Evolutionary conservation across 2,888 invertebrate genomes (phyloP).

Genomic region (Acronicta psi): DNA sequence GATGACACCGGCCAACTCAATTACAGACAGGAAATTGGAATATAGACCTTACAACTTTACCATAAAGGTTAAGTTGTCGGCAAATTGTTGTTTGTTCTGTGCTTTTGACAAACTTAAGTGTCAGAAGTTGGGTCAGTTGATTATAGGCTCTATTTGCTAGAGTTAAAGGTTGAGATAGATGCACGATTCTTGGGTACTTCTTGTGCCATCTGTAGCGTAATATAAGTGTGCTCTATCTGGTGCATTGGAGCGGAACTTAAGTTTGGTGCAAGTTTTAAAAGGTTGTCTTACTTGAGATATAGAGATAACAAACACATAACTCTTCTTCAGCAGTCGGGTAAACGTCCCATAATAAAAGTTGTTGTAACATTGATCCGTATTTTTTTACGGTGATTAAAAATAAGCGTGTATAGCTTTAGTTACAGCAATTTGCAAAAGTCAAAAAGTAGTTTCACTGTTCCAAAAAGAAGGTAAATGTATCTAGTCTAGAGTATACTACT

Average conservation of each 20-base stretch:
- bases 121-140: slow-evolving; percentile 3
- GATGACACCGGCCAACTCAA: slow-evolving; percentile 32
- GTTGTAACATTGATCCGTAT: too few relatives aligned
- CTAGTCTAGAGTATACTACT: too few relatives aligned
- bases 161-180: not conserved
- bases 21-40: slow-evolving; percentile 3
- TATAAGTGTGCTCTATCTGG: slow-evolving; percentile 62
- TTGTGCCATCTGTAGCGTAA: slow-evolving; percentile 64
- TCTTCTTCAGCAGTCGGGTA: too few relatives aligned
- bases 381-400: too few relatives aligned
- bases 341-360: too few relatives aligned
- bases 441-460: too few relatives aligned
- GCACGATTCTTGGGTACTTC: slow-evolving; percentile 24
- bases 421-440: too few relatives aligned
- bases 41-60: slow-evolving; percentile 12
- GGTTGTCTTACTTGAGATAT: slow-evolving; percentile 1
- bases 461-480: too few relatives aligned
- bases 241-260: slow-evolving; percentile 65
- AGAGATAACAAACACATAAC: too few relatives aligned
- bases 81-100: slow-evolving; percentile 25
- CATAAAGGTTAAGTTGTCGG: slow-evolving; percentile 2
- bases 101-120: slow-evolving; percentile 28
- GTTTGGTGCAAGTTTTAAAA: slow-evolving; percentile 45
- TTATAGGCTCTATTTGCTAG: slow-evolving; percentile 23
- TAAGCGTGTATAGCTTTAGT: too few relatives aligned